Base-by-base conservation (phyloP, 2,113 vertebrate genomes). In the Sterna hirundo region DNA sequence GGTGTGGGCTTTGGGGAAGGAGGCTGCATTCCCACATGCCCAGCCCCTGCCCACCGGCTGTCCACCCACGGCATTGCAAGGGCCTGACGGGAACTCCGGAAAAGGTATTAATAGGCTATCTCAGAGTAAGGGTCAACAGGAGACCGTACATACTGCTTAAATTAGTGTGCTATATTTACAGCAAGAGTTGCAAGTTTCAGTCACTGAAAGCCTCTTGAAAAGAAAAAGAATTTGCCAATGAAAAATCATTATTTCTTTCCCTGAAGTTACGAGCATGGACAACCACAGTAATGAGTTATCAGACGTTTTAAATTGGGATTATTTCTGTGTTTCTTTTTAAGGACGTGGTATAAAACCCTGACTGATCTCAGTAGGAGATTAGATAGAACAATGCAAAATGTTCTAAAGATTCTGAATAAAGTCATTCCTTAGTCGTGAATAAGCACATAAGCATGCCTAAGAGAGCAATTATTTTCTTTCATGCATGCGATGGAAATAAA, bases 91-190 rank as follows among this genome's bases (percentile, higher is more conserved):
- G 61, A 94, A 34, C 52, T 60, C 81, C 5, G 7, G 72, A 69
- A 72, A 92, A 61, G 25, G 57, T 90, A 96, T 92, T 92, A 94
- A 95, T 69, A 94, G 77, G 10, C 57, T 86, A 13, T 82, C 36
- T 46, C 0, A 1, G 71, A 86, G 52, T 23, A 29, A 46, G 51
- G 85, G 77, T 93, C 86, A 92, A 4, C 40, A 82, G 34, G 51
- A 30, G 36, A 95, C 36, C 61, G 27, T 29, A 29, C 16, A 57
- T 5, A 44, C 47, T 64, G 34, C 91, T 87, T 76, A 86, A 95
- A 95, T 88, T 86, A 91, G 76, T 44, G 29, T 38, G 69, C 92
- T 92, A 57, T 91, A 82, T 92, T 94, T 96, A 71, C 74, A 89
- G 72, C 51, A 65, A n/a, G 29, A 72, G 58, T 49, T 76, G 52